Percentiles rank a stretch among this genome's conserved stretches.
Conservation (phyloP, 37 sponge, comb jelly and placozoan genomes). For the Ianthella basta region DNA sequence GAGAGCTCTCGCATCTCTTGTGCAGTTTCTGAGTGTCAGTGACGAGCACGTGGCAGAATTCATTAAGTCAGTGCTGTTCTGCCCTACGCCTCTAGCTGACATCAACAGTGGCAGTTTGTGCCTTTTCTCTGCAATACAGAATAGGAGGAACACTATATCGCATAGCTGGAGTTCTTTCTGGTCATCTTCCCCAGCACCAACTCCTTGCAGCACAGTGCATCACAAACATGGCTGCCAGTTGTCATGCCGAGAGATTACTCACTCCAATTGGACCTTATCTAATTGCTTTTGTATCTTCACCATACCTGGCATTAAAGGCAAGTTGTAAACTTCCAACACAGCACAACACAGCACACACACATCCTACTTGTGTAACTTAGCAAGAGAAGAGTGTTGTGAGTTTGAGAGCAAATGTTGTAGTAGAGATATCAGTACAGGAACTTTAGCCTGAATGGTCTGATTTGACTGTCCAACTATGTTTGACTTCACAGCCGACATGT, state of each 20-base stretch:
- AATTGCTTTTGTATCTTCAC: constrained; percentile 16
- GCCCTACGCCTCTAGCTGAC: neutral
- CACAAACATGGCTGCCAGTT: constrained; percentile 21
- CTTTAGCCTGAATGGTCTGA: no score
- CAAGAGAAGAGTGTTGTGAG: no score
- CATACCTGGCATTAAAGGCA: neutral
- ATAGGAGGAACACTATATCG: constrained; percentile 17
- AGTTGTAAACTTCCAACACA: neutral
- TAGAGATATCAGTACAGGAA: no score
- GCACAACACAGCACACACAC: no score
- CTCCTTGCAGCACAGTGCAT: constrained; percentile 1
- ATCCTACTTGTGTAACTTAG: no score
- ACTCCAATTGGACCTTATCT: constrained; percentile 9
- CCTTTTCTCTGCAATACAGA: neutral
- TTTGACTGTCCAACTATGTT: no score
- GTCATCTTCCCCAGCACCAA: constrained; percentile 16
- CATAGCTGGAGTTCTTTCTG: constrained; percentile 9
- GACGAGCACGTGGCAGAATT: constrained; percentile 8
- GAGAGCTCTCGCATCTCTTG: neutral
- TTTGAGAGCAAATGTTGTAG: no score
- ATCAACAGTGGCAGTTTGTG: neutral
- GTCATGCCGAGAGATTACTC: neutral
- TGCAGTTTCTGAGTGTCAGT: neutral
- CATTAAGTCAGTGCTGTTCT: neutral
- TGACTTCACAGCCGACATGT: no score